phyloP scores from a whole-genome alignment of 1,140 invertebrate species.

The Drosophila ogumai region DNA sequence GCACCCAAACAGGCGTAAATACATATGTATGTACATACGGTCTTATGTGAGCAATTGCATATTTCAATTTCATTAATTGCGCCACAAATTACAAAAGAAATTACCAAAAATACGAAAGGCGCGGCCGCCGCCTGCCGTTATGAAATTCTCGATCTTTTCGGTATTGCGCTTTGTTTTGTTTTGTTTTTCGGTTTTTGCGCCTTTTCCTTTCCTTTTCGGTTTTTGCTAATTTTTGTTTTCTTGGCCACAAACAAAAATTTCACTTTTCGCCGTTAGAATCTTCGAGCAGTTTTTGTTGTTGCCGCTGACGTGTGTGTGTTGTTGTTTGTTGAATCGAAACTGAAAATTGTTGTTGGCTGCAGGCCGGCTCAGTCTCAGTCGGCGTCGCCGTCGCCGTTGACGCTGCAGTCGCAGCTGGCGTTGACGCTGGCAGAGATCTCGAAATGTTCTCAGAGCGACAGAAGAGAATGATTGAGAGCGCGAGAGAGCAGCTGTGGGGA shows the following conservation, averaged over 20 bases:
- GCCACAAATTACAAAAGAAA: slow-evolving; percentile 66
- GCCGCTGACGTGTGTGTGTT: slow-evolving; percentile 29
- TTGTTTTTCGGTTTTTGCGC: slow-evolving; percentile 10
- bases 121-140: slow-evolving; percentile 42
- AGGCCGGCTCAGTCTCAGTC: slow-evolving; percentile 38
- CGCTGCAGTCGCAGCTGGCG: slow-evolving; percentile 22
- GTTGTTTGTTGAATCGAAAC: slow-evolving; percentile 53
- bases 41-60: slow-evolving; percentile 47
- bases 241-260: slow-evolving; percentile 52
- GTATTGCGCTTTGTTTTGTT: slow-evolving; percentile 14
- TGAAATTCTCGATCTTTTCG: slow-evolving; percentile 50
- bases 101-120: slow-evolving; percentile 43
- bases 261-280: slow-evolving; percentile 55
- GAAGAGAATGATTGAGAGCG: background rate
- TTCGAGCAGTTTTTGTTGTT: slow-evolving; percentile 55
- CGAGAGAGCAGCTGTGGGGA: slow-evolving; percentile 15
- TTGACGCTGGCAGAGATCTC: slow-evolving; percentile 13
- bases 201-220: slow-evolving; percentile 7
- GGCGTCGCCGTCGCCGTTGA: slow-evolving; percentile 1
- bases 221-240: slow-evolving; percentile 30
- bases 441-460: slow-evolving; percentile 41
- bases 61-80: slow-evolving; percentile 68
- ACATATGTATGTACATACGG: background rate
- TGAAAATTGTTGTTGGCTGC: slow-evolving; percentile 59
- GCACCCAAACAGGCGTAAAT: slow-evolving; percentile 19